A percentile compares a stretch with the other conserved stretches of the same genome.
phyloP scores from a whole-genome alignment of 2,113 vertebrate genomes.

The Pygoscelis antarcticus region DNA sequence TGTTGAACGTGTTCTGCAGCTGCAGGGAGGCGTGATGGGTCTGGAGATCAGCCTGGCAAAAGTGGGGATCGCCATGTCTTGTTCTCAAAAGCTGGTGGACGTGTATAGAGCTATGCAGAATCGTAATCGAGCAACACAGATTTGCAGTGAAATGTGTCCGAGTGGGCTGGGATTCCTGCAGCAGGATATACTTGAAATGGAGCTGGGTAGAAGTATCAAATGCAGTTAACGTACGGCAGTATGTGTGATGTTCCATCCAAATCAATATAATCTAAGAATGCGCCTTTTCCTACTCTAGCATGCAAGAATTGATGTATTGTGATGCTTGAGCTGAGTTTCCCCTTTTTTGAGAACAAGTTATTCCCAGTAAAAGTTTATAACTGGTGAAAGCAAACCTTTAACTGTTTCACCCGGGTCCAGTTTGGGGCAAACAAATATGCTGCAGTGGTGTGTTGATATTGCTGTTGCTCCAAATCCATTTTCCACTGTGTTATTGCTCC shows the following conservation, averaged over 20 bases:
- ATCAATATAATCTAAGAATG: background rate
- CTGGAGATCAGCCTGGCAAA: background rate
- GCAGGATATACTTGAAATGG: background rate
- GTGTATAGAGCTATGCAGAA: background rate
- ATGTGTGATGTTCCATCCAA: background rate
- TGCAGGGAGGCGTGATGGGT: background rate
- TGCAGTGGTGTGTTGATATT: background rate
- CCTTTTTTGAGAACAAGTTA: background rate
- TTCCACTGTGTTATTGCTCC: background rate
- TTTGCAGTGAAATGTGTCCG: background rate
- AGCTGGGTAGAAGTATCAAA: background rate
- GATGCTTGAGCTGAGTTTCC: background rate
- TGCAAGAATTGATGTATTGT: background rate
- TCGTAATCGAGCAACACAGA: background rate
- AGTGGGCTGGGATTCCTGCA: background rate
- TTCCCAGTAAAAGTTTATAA: background rate
- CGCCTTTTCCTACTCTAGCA: background rate
- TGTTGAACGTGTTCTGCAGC: background rate
- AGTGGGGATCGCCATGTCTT: rapidly evolving
- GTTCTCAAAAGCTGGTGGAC: background rate
- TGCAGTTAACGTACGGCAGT: rapidly evolving
- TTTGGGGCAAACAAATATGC: background rate
- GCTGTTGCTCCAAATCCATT: background rate
- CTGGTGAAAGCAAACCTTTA: background rate
- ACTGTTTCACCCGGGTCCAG: background rate